Evolutionary conservation across 2,797 vertebrate genomes (phyloP).

Genomic region (Sebastes kiyomatsui): DNA sequence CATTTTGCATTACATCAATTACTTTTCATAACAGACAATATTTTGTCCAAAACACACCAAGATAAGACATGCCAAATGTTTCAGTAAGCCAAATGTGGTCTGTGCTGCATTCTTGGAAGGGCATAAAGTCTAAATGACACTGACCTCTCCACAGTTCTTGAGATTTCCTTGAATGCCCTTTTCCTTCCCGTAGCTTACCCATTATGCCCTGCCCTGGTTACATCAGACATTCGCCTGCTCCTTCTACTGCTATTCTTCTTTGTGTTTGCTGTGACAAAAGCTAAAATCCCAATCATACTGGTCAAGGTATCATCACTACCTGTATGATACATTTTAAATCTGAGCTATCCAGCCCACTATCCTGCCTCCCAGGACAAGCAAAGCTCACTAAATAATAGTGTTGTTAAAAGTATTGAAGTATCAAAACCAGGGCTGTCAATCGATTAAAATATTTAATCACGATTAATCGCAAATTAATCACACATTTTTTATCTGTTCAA

Average conservation of each 20-base stretch:
- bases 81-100: background rate
- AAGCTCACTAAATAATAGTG: background rate
- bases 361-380: background rate
- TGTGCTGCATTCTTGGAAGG: background rate
- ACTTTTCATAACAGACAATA: constrained; percentile 9
- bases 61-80: constrained; percentile 2
- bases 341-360: background rate
- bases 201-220: background rate
- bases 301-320: background rate
- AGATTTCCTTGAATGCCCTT: constrained; percentile 11
- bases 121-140: constrained; percentile 8
- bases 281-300: background rate
- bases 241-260: background rate
- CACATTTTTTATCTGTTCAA: background rate
- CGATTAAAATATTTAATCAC: background rate
- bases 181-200: background rate
- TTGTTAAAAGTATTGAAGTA: no score
- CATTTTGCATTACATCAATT: constrained; percentile 17
- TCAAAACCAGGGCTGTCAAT: background rate
- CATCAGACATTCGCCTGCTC: background rate
- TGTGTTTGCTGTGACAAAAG: background rate
- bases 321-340: background rate
- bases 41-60: constrained; percentile 21
- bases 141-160: background rate
- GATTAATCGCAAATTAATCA: background rate